Base-by-base conservation (phyloP, 2,113 vertebrate species). In the Petaurus breviceps region DNA sequence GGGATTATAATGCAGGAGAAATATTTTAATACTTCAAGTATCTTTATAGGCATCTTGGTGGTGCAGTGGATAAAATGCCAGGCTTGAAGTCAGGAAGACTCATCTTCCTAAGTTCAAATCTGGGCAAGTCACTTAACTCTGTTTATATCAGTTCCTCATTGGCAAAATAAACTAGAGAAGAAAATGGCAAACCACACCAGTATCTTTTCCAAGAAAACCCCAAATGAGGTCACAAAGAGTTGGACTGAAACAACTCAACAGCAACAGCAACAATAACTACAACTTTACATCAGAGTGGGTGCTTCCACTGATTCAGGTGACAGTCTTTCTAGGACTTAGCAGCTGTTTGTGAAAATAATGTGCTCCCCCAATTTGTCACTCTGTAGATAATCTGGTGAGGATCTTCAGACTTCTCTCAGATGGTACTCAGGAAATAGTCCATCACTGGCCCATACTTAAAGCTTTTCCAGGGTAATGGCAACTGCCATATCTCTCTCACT, bases 1-100 rank as follows among this genome's bases (percentile, higher is more conserved):
- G 1, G 12, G 1, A 8, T 4, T 5, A 1, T 28, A 14, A 2
- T 1, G 0, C 1, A 9, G 8, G 9, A 2, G 24, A 5, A 0
- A 23, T n/a, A 77, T 14, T 49, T 28, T 11, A 8, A 31, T 0
- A n/a, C 68, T n/a, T n/a, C 37, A 77, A 7, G 12, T 11, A 77
- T 68, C 14, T 68, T 68, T 37, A 68, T 37, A 12, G 31, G 12
- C 11, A 37, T n/a, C 37, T 19, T 5, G 37, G 37, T n/a, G 14
- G 14, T 26, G 9, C 26, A 57, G 26, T n/a, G 10, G 31, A 68
- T 68, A 68, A 3, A 68, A 31, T 68, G 14, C 4, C 2, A 10
- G 14, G 14, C 37, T 31, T 68, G 61, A 68, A 68, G 37, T n/a
- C 31, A 68, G 61, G 14, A 68, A 68, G 37, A n/a, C 31, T n/a